These are phyloP conservation scores for Pogonophryne albipinna DNA, from an alignment of 2,797 vertebrate genomes.

Conservation along the genomic window DNA sequence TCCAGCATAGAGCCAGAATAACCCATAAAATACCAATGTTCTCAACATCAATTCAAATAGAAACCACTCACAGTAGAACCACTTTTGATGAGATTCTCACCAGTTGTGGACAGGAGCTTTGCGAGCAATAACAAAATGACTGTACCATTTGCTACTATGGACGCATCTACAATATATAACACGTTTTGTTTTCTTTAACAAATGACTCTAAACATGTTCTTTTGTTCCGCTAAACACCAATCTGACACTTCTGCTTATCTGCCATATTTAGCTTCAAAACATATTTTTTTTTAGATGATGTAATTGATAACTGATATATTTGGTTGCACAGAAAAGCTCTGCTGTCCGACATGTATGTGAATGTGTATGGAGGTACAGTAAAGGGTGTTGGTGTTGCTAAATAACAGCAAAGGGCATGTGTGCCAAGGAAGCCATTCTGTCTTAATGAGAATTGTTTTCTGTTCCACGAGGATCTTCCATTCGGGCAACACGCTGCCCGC, in stretches of 20 bases:
- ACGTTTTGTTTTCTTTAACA: background rate
- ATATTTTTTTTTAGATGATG: background rate
- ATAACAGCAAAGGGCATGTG: background rate
- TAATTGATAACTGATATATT: background rate
- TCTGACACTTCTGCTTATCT: too few species aligned
- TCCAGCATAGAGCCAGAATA: too few species aligned
- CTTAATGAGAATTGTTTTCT: constrained; percentile 35
- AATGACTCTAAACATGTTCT: background rate
- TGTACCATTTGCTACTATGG: background rate
- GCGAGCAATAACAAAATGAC: background rate
- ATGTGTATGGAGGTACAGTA: background rate
- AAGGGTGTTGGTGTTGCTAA: background rate
- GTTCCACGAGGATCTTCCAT: constrained; percentile 41
- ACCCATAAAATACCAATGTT: too few species aligned
- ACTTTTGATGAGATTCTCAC: background rate
- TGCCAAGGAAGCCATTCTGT: constrained; percentile 6
- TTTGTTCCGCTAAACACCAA: too few species aligned
- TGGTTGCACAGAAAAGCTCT: background rate
- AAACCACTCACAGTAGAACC: background rate
- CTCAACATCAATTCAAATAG: background rate
- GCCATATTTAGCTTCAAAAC: background rate
- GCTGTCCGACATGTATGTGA: background rate
- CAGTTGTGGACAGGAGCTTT: background rate
- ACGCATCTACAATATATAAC: background rate
- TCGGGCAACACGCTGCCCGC: constrained; percentile 37